A percentile compares a stretch with the other conserved stretches of the same genome.
Evolutionary conservation across 2,888 invertebrate genomes (phyloP).

Genomic region (Macroteleia sp.): DNA sequence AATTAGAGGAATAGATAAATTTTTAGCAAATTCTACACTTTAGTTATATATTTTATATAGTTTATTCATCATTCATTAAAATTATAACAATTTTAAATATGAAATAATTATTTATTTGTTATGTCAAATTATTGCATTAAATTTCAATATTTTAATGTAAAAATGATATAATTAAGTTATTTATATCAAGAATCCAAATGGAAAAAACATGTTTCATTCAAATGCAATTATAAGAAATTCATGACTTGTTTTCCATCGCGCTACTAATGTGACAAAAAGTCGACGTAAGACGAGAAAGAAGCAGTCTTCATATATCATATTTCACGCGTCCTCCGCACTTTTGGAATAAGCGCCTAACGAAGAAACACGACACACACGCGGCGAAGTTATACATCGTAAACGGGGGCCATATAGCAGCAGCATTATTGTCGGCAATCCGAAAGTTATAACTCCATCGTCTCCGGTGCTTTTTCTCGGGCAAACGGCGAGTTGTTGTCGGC

Average conservation of each 20-base stretch:
- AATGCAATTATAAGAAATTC: slow-evolving; percentile 27
- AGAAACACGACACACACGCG: slow-evolving; percentile 65
- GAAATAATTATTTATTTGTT: too few species aligned
- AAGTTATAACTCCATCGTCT: slow-evolving; percentile 65
- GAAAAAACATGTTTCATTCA: too few species aligned
- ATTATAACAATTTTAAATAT: too few species aligned
- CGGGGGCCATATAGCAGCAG: slow-evolving; percentile 41
- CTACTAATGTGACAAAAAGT: slow-evolving; percentile 27
- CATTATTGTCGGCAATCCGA: slow-evolving; percentile 63
- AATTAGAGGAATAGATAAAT: too few species aligned
- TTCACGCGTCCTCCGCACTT: slow-evolving; percentile 58
- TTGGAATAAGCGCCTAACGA: slow-evolving; percentile 60
- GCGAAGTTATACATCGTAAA: slow-evolving; percentile 58
- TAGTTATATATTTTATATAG: too few species aligned
- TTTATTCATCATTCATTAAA: too few species aligned
- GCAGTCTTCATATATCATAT: slow-evolving; percentile 42
- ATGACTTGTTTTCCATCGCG: slow-evolving; percentile 37
- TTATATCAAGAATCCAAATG: too few species aligned
- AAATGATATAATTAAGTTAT: too few species aligned
- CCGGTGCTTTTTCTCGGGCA: slow-evolving; percentile 44
- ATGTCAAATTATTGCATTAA: too few species aligned
- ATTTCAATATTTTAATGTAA: too few species aligned
- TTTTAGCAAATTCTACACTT: too few species aligned
- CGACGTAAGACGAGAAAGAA: slow-evolving; percentile 29
- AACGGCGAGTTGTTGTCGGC: slow-evolving; percentile 44